phyloP scores from a whole-genome alignment of 1,140 invertebrate species.

The Vanessa atalanta region DNA sequence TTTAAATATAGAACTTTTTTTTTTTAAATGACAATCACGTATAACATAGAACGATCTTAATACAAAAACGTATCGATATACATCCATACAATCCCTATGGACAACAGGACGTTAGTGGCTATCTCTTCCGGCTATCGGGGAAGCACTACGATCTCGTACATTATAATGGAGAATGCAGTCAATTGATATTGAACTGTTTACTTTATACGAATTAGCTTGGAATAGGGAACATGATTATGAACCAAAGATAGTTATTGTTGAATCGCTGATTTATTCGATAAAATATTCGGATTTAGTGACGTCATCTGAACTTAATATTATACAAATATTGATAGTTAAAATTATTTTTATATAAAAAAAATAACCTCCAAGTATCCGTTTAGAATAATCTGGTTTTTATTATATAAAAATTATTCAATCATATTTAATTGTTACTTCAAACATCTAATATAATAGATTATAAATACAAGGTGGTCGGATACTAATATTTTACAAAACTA shows the following conservation, averaged over 20 bases:
- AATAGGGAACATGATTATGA: not conserved
- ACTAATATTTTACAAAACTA: not conserved
- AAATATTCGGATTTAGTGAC: not conserved
- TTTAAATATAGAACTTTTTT: too few species aligned
- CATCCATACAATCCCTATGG: too few species aligned
- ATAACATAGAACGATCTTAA: too few species aligned
- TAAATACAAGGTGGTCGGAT: not conserved
- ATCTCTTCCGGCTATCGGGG: not conserved
- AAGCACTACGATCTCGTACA: not conserved
- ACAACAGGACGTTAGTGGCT: not conserved
- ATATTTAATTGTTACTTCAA: not conserved
- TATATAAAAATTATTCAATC: too few species aligned
- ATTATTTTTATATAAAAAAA: not conserved
- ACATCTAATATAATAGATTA: not conserved
- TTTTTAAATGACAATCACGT: too few species aligned
- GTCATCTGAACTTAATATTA: not conserved
- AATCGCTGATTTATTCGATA: constrained; percentile 3
- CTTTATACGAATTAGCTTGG: not conserved
- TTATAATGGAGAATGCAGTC: not conserved
- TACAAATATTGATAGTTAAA: not conserved
- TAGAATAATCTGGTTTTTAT: too few species aligned
- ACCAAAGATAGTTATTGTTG: constrained; percentile 2
- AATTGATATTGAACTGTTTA: not conserved
- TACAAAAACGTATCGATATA: too few species aligned
- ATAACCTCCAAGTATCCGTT: not conserved